Base-by-base conservation (phyloP, 2,113 vertebrate species). In the Hylia prasina region DNA sequence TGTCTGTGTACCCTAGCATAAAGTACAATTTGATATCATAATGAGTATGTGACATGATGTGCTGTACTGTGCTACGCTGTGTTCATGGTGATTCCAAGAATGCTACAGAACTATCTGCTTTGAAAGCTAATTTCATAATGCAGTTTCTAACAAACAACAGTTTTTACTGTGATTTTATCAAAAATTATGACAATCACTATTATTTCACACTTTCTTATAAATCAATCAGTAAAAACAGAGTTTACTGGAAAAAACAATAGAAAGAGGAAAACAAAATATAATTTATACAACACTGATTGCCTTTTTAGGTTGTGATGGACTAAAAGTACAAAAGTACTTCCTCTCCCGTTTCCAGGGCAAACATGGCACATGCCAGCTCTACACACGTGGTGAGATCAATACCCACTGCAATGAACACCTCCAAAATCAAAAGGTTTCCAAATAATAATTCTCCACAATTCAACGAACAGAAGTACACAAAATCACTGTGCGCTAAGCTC, bases 11-110 rank as follows among this genome's bases (percentile, higher is more conserved):
- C 35, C 79, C 75, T 65, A 82, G 53, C 73, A 91, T 56, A 82
- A 96, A 89, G 71, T 44, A 93, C 39, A 69, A 78, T 80, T 80
- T 83, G 77, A 93, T 84, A 95, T 27, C 50, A 65, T 37, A 95
- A 72, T 71, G 84, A 96, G n/a, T 31, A 72, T 25, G 48, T 53
- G 66, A 76, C 40, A 70, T 15, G 80, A 82, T 40, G 69, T 19
- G 63, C 61, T 87, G 45, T 24, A 39, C 8, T 71, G 73, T 44
- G 40, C 47, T 71, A 63, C 0, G 0, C 8, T 2, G 1, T 40
- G n/a, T 15, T 91, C 6, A 6, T 13, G 33, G 81, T 15, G 14
- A 82, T 84, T 83, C 58, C 40, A 77, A 70, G 65, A 94, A 91
- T 18, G 24, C 35, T 48, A 72, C 19, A 91, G 35, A 79, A 63